Evolutionary conservation across 2,888 invertebrate genomes (phyloP).

Genomic region (Agrotis ipsilon): DNA sequence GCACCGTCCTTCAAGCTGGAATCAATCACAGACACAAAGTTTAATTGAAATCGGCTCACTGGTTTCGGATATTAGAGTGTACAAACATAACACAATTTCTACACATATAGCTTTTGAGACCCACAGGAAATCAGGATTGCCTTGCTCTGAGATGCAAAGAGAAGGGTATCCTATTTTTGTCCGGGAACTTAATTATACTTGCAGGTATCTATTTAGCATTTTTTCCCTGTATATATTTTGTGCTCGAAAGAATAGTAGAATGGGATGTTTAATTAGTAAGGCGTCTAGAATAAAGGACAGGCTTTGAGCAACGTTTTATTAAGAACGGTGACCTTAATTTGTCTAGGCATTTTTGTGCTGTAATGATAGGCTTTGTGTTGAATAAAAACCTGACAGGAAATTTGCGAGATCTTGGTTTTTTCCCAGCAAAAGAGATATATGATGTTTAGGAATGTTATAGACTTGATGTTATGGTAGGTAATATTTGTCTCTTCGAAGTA

Average conservation of each 20-base stretch:
- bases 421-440: too few relatives aligned
- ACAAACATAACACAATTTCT: neutral
- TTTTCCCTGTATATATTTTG: conserved; percentile 26
- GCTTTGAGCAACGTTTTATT: conserved; percentile 54
- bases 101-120: neutral
- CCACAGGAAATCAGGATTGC: conserved; percentile 32
- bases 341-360: conserved; percentile 35
- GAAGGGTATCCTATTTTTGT: conserved; percentile 34
- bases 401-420: neutral
- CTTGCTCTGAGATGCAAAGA: conserved; percentile 20
- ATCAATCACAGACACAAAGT: too few relatives aligned
- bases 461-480: neutral
- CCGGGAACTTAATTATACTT: conserved; percentile 47
- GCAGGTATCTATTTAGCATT: conserved; percentile 46
- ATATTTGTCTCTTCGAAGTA: too few relatives aligned
- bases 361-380: conserved; percentile 28
- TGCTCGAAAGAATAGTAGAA: conserved; percentile 38
- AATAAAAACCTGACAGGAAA: conserved; percentile 8
- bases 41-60: too few relatives aligned
- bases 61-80: too few relatives aligned
- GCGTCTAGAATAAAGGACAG: conserved; percentile 57
- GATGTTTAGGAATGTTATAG: too few relatives aligned
- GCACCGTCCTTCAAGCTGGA: too few relatives aligned
- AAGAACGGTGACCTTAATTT: conserved; percentile 36
- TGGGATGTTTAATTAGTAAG: conserved; percentile 64